phyloP scores from a whole-genome alignment of 2,113 vertebrate species.

The Smithornis capensis region DNA sequence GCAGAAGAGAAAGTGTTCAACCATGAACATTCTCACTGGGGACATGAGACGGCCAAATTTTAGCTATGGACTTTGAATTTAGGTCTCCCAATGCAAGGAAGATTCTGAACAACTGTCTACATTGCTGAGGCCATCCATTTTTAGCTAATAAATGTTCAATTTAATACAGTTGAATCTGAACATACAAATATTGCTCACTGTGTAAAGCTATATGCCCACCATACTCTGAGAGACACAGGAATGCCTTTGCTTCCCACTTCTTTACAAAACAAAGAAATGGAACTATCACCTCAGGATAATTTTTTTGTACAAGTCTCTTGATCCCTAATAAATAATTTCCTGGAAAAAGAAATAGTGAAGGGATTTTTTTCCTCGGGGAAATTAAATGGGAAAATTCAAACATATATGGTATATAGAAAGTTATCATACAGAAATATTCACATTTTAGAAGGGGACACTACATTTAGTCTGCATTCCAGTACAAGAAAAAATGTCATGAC shows the following conservation, averaged over 20 bases:
- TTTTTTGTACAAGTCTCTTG: background rate
- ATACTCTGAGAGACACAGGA: accelerated
- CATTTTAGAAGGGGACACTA: background rate
- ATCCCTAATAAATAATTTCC: background rate
- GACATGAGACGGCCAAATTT: background rate
- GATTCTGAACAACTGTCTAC: background rate
- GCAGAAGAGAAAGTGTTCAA: background rate
- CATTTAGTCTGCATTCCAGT: background rate
- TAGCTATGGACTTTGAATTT: background rate
- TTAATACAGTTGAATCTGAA: background rate
- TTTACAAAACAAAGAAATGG: background rate
- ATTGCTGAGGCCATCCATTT: background rate
- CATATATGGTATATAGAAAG: background rate
- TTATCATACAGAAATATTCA: background rate
- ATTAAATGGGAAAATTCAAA: background rate
- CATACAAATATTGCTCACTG: background rate
- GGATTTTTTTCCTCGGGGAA: background rate
- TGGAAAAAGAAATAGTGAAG: background rate
- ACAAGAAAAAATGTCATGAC: background rate
- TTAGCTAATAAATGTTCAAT: background rate
- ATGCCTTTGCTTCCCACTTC: background rate
- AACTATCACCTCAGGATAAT: background rate
- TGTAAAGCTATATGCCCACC: background rate
- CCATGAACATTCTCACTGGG: background rate
- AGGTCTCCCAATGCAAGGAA: background rate